Conservation (phyloP, 2,888 invertebrate genomes). For the Netelia melanura region DNA sequence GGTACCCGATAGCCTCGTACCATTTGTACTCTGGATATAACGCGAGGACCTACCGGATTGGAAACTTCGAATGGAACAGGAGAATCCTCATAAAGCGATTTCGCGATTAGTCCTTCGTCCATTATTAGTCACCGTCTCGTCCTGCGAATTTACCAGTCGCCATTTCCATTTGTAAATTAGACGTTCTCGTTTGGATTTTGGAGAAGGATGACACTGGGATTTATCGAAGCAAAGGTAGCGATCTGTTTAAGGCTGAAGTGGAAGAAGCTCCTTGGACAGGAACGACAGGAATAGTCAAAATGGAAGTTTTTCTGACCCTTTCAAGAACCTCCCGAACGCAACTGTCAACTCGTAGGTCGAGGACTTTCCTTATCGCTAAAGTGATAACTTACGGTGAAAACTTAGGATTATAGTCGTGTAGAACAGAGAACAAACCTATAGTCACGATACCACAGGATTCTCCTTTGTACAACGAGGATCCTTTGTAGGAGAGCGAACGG, state of each 20-base stretch:
- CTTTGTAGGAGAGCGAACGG: conserved; percentile 5
- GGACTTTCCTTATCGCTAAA: not conserved
- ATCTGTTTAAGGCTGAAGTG: conserved; percentile 2
- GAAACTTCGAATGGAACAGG: conserved; percentile 2
- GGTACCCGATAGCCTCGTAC: conserved; percentile 14
- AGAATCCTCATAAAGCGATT: conserved; percentile 13
- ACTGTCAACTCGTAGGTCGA: not conserved
- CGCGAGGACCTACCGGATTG: not conserved
- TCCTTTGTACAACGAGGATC: conserved; percentile 17
- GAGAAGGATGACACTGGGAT: not conserved
- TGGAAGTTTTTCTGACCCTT: conserved; percentile 12
- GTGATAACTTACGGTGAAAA: not conserved
- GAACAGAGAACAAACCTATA: conserved; percentile 30
- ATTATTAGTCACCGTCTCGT: conserved; percentile 32
- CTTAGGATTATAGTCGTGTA: not conserved
- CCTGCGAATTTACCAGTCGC: not conserved
- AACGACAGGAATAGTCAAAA: conserved; percentile 6
- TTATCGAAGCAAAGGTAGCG: not conserved
- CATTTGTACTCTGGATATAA: conserved; percentile 12
- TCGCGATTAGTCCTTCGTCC: conserved; percentile 5
- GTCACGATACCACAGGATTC: conserved; percentile 12
- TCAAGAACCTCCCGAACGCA: not conserved
- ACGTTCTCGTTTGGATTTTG: not conserved
- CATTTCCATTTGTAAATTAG: conserved; percentile 22
- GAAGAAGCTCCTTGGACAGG: not conserved